These are phyloP conservation scores for Eubucco bourcierii DNA, from an alignment of 2,113 vertebrate species.

Conservation along the genomic window DNA sequence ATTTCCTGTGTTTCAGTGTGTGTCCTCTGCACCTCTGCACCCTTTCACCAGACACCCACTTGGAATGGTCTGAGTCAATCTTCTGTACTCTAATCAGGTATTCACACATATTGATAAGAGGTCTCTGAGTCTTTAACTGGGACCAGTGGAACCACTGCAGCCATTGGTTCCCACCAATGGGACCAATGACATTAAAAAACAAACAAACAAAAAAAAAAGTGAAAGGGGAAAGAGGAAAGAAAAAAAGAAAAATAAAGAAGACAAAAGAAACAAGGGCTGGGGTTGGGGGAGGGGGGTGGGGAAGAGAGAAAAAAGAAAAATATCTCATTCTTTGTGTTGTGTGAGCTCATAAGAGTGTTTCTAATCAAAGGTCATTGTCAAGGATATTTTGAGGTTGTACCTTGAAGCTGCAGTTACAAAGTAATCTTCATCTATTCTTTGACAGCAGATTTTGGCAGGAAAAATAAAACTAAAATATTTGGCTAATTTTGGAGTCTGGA, in stretches of 20 bases:
- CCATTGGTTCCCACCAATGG: not conserved
- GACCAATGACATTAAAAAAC: not conserved
- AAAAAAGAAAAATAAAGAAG: not conserved
- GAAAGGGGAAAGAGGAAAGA: not conserved
- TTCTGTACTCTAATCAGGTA: not conserved
- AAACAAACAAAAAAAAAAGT: not conserved
- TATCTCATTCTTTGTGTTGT: not conserved
- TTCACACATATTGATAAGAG: not conserved
- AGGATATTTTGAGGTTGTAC: slow-evolving; percentile 3
- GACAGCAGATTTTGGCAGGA: not conserved
- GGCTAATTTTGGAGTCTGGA: not conserved
- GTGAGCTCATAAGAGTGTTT: not conserved
- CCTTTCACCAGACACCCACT: not conserved
- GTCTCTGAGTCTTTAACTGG: not conserved
- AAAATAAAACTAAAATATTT: not conserved
- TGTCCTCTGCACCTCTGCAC: not conserved
- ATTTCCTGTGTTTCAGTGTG: not conserved
- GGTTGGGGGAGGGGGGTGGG: no score
- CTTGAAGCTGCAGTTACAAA: not conserved
- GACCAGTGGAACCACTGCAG: not conserved
- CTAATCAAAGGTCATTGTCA: slow-evolving; percentile 11
- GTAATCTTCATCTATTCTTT: not conserved
- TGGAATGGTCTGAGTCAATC: not conserved
- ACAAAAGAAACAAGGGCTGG: not conserved
- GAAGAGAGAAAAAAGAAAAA: not conserved